Evolutionary conservation across 1,140 invertebrate species (phyloP).

Genomic region (Pseudomyrmex sp.): DNA sequence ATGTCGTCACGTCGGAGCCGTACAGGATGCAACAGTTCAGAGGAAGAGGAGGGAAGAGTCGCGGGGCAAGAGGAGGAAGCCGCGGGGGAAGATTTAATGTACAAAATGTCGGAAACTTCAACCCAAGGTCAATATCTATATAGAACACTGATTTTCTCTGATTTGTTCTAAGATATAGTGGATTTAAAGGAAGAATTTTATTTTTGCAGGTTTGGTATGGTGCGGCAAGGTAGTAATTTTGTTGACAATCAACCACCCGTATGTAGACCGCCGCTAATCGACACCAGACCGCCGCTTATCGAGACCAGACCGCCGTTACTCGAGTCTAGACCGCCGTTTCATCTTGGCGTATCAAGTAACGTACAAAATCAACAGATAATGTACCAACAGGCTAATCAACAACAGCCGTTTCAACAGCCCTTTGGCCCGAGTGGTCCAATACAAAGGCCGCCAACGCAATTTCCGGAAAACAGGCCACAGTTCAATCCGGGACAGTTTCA

Average conservation of each 20-base stretch:
- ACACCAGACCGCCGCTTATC: conserved; percentile 74
- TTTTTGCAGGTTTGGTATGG: conserved; percentile 50
- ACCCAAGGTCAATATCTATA: conserved; percentile 69
- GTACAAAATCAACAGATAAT: conserved; percentile 75
- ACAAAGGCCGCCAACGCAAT: conserved; percentile 66
- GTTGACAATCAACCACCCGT: conserved; percentile 72
- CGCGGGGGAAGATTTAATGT: conserved; percentile 75
- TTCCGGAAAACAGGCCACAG: conserved; percentile 67
- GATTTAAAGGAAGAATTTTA: not conserved
- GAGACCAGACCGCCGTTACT: conserved; percentile 73
- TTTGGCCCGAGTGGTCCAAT: conserved; percentile 69
- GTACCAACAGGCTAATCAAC: conserved; percentile 71
- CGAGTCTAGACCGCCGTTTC: conserved; percentile 76
- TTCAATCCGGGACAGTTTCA: conserved; percentile 75
- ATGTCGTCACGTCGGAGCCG: conserved; percentile 78
- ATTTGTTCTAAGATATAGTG: not conserved
- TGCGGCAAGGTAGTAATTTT: conserved; percentile 55
- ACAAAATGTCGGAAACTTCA: conserved; percentile 69
- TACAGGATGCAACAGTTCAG: conserved; percentile 49
- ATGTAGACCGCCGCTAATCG: conserved; percentile 78
- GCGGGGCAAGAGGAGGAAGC: conserved; percentile 74
- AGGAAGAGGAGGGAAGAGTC: conserved; percentile 70
- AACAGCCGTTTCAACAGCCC: conserved; percentile 67
- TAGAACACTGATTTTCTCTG: not conserved
- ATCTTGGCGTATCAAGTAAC: conserved; percentile 70